These are phyloP conservation scores for western clawed frog (Xenopus tropicalis) DNA, from an alignment of 2,113 vertebrate species.

Conservation along the genomic window DNA sequence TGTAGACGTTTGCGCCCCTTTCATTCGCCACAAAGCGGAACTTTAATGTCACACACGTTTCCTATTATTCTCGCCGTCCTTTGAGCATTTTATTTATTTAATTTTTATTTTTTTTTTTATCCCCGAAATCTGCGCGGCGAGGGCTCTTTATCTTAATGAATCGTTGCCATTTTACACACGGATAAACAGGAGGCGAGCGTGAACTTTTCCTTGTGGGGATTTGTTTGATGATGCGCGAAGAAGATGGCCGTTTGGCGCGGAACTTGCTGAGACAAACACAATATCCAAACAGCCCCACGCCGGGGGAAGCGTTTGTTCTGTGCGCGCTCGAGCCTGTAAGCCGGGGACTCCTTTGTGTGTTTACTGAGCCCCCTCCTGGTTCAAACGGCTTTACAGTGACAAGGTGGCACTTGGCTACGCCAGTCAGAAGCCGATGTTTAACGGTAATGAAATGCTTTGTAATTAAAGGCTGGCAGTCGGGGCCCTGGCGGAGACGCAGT, in stretches of 20 bases:
- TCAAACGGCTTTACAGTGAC: slow-evolving; percentile 28
- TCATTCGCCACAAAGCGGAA: slow-evolving; percentile 12
- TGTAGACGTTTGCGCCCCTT: slow-evolving; percentile 12
- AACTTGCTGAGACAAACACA: slow-evolving; percentile 40
- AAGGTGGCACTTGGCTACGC: slow-evolving; percentile 17
- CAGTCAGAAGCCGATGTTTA: not conserved
- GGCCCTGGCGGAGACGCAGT: not conserved
- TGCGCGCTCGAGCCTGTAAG: slow-evolving; percentile 9
- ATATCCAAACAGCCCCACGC: slow-evolving; percentile 31
- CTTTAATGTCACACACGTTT: slow-evolving; percentile 36
- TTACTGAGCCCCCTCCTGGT: slow-evolving; percentile 32
- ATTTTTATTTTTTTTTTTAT: slow-evolving; percentile 13
- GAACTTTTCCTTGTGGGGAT: slow-evolving; percentile 40
- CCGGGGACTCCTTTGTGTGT: slow-evolving; percentile 28
- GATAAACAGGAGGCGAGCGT: slow-evolving; percentile 32
- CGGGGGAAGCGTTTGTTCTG: slow-evolving; percentile 29
- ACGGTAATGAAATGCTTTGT: slow-evolving; percentile 15
- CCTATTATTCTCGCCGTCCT: slow-evolving; percentile 14
- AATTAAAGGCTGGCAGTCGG: slow-evolving; percentile 20
- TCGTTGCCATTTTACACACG: slow-evolving; percentile 36
- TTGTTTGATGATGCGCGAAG: slow-evolving; percentile 41
- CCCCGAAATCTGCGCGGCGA: slow-evolving; percentile 12
- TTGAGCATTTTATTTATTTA: too few relatives aligned
- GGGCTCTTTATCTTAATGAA: slow-evolving; percentile 41
- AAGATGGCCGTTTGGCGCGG: slow-evolving; percentile 16